Evolutionary conservation across 2,113 vertebrate genomes (phyloP).

Genomic region (Xiphias gladius): DNA sequence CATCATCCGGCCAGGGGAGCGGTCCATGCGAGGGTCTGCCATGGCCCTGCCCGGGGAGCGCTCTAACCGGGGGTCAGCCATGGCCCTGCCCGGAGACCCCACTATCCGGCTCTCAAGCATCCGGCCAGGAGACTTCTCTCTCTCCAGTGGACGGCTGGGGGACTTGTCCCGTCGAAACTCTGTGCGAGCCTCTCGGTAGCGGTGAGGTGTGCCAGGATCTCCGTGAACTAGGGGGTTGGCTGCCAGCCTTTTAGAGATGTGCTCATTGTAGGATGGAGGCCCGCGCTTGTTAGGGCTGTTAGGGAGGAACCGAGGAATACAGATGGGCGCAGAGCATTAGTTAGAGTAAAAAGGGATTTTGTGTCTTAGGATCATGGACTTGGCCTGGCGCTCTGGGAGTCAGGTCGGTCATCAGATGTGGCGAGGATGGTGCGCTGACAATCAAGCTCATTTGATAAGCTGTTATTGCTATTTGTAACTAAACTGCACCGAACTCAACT

Average conservation of each 20-base stretch:
- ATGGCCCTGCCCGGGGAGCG: slow-evolving; percentile 91
- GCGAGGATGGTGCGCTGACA: slow-evolving; percentile 3
- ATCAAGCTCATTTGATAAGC: slow-evolving; percentile 9
- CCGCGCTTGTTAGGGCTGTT: slow-evolving; percentile 97
- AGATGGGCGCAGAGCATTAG: slow-evolving; percentile 15
- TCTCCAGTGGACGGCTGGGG: slow-evolving; percentile 91
- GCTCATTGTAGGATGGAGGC: slow-evolving; percentile 97
- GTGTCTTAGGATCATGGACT: slow-evolving; percentile 23
- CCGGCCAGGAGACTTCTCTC: slow-evolving; percentile 94
- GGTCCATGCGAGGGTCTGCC: slow-evolving; percentile 91
- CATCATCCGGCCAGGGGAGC: slow-evolving; percentile 89
- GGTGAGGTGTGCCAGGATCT: slow-evolving; percentile 94
- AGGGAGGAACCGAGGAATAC: slow-evolving; percentile 43
- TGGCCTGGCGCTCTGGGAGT: slow-evolving; percentile 37
- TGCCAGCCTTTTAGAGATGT: slow-evolving; percentile 97
- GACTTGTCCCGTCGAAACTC: slow-evolving; percentile 96
- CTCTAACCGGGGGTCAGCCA: slow-evolving; percentile 91
- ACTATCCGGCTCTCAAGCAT: slow-evolving; percentile 89
- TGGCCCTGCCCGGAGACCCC: slow-evolving; percentile 82
- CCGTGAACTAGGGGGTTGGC: slow-evolving; percentile 89
- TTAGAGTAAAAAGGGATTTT: slow-evolving; percentile 3
- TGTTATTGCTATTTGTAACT: not conserved
- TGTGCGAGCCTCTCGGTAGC: slow-evolving; percentile 94
- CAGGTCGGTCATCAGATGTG: slow-evolving; percentile 3
- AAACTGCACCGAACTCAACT: slow-evolving; percentile 1